Percentiles rank a stretch among this genome's conserved stretches.
phyloP scores from a whole-genome alignment of 92 coral and sea anemone species.

The Porites cylindrica region DNA sequence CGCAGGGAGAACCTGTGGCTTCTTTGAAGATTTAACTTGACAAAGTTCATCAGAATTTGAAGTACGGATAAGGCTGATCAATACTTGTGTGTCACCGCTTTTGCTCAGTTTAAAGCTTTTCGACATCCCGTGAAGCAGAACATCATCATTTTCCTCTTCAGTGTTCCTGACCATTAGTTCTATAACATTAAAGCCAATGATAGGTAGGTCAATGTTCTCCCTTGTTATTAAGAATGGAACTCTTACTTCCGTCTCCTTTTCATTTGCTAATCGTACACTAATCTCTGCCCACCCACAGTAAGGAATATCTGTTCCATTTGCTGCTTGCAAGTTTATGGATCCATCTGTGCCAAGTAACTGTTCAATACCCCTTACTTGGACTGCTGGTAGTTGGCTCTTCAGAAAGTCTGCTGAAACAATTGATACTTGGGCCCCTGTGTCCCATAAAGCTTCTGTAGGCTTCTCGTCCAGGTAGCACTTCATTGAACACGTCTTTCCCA shows the following conservation, averaged over 20 bases:
- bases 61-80: constrained; percentile 5
- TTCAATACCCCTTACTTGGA: constrained; percentile 39
- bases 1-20: constrained; percentile 4
- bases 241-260: constrained; percentile 47
- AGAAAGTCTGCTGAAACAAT: constrained; percentile 52
- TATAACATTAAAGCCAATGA: constrained; percentile 79
- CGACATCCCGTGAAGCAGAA: constrained; percentile 39
- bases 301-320: constrained; percentile 74
- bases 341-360: constrained; percentile 51
- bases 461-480: constrained; percentile 50
- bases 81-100: background rate
- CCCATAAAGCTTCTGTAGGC: constrained; percentile 67
- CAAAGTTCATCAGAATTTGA: constrained; percentile 28
- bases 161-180: constrained; percentile 59
- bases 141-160: constrained; percentile 18
- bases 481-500: constrained; percentile 61
- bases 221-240: constrained; percentile 74
- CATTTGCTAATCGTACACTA: constrained; percentile 47
- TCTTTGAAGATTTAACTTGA: constrained; percentile 16
- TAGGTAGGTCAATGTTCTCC: constrained; percentile 71
- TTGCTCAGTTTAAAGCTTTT: constrained; percentile 26
- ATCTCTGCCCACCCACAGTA: constrained; percentile 77
- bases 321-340: constrained; percentile 66
- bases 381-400: constrained; percentile 40
- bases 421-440: constrained; percentile 82